phyloP scores from a whole-genome alignment of 2,797 vertebrate species.

The Tiaroga cobitis region DNA sequence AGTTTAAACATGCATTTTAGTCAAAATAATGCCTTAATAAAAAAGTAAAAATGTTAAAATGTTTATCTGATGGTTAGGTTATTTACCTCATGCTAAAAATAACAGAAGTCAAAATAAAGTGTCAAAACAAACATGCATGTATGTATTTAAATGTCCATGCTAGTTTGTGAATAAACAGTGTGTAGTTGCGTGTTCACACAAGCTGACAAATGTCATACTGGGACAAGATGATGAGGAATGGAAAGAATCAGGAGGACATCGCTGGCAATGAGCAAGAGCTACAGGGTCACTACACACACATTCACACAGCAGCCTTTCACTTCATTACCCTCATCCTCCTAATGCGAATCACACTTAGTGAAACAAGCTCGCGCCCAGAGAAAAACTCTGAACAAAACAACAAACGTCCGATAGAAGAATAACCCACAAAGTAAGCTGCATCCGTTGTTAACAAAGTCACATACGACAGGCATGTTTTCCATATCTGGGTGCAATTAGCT shows the following conservation, averaged over 20 bases:
- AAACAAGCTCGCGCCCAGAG: constrained; percentile 63
- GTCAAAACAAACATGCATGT: neutral
- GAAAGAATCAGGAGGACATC: constrained; percentile 80
- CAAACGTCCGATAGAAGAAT: constrained; percentile 53
- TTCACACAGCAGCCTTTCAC: constrained; percentile 76
- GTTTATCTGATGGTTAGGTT: neutral
- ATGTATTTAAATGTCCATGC: neutral
- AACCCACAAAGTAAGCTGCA: neutral
- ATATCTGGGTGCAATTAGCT: neutral
- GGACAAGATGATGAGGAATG: constrained; percentile 73
- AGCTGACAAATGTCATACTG: constrained; percentile 37
- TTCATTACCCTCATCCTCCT: constrained; percentile 82
- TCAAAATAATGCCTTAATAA: neutral
- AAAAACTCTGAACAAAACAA: constrained; percentile 66
- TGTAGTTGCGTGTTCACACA: constrained; percentile 52
- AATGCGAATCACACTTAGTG: constrained; percentile 80
- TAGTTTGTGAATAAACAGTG: constrained; percentile 14
- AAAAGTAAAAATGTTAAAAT: neutral
- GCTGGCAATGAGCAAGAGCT: constrained; percentile 77
- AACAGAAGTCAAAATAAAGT: neutral
- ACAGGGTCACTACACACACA: constrained; percentile 72
- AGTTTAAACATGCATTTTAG: too few relatives aligned
- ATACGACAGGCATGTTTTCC: neutral
- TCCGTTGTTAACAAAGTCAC: constrained; percentile 12
- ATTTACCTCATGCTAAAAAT: neutral